These are phyloP conservation scores for Agriopis leucophaearia DNA, from an alignment of 2,888 invertebrate genomes.

Conservation along the genomic window DNA sequence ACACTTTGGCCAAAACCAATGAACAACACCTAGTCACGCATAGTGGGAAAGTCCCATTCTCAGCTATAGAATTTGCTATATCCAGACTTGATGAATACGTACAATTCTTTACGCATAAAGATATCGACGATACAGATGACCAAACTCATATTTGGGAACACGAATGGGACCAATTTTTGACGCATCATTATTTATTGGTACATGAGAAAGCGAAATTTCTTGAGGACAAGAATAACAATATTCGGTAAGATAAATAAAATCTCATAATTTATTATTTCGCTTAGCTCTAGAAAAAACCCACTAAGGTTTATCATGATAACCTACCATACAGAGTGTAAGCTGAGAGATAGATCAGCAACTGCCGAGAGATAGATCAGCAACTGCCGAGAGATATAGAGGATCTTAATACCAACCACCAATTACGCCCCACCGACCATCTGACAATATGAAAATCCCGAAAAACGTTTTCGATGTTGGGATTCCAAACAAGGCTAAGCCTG, in stretches of 20 bases:
- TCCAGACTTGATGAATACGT: constrained; percentile 92
- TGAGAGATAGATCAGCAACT: no score
- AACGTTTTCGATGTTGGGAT: no score
- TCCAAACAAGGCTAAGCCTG: no score
- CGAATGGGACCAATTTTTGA: constrained; percentile 96
- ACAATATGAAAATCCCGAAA: no score
- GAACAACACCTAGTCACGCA: constrained; percentile 84
- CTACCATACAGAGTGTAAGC: no score
- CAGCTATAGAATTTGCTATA: constrained; percentile 93
- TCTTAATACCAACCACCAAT: no score
- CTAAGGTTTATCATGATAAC: no score
- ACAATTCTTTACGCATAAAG: constrained; percentile 90
- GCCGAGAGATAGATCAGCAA: no score
- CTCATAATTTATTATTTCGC: no score
- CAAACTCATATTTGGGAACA: constrained; percentile 90
- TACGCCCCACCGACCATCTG: no score
- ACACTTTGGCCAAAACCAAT: constrained; percentile 84
- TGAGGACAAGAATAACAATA: constrained; percentile 70
- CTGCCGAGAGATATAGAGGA: no score
- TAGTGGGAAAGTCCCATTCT: constrained; percentile 90
- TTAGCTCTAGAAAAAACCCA: no score
- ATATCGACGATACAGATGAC: constrained; percentile 91
- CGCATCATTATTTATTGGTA: constrained; percentile 89
- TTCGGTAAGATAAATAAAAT: constrained; percentile 64
- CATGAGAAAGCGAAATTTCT: constrained; percentile 87